Evolutionary conservation across 2,113 vertebrate species (phyloP).

Genomic region (Cavia aperea): DNA sequence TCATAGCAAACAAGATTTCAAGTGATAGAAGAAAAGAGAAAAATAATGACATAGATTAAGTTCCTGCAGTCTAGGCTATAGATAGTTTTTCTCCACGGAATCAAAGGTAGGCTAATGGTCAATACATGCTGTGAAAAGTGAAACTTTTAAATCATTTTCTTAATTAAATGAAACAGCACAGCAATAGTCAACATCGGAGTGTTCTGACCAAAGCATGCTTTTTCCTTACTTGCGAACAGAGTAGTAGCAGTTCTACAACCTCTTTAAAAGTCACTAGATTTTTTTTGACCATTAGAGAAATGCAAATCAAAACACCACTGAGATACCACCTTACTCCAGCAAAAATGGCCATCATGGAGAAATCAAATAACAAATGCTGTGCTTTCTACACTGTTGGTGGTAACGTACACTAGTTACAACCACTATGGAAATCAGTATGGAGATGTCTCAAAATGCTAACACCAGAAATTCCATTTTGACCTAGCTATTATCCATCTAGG

Average conservation of each 20-base stretch:
- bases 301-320: neutral
- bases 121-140: neutral
- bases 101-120: slow-evolving; percentile 2
- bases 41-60: neutral
- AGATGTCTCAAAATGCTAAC: neutral
- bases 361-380: neutral
- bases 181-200: neutral
- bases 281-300: neutral
- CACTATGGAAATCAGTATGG: neutral
- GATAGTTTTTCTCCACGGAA: neutral
- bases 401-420: neutral
- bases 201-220: neutral
- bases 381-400: neutral
- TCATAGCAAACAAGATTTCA: slow-evolving; percentile 10
- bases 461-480: neutral
- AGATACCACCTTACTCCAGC: neutral
- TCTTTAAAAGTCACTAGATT: slow-evolving; percentile 21
- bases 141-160: slow-evolving; percentile 12
- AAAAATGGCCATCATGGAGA: neutral
- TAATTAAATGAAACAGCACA: slow-evolving; percentile 20
- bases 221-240: neutral
- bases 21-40: neutral
- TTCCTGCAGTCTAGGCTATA: neutral
- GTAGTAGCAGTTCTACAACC: neutral
- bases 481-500: neutral